These are phyloP conservation scores for Falco novaeseelandiae DNA, from an alignment of 2,797 vertebrate species.

Conservation along the genomic window DNA sequence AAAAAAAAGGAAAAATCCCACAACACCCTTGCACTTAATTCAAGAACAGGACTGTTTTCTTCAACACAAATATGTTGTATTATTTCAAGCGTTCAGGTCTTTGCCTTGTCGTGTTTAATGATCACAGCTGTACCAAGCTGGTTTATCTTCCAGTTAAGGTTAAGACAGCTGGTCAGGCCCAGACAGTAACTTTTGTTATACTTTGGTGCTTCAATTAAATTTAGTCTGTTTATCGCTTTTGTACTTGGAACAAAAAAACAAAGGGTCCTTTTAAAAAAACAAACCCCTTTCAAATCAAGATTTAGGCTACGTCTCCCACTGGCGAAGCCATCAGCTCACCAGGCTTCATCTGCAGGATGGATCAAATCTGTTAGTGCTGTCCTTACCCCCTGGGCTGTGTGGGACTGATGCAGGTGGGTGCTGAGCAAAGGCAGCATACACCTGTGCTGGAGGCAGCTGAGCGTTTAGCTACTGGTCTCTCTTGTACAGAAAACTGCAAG, in stretches of 20 bases:
- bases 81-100: constrained; percentile 21
- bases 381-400: not conserved
- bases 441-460: not conserved
- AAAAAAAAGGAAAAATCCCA: not conserved
- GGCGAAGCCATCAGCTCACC: not conserved
- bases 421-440: not conserved
- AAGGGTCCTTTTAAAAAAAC: not conserved
- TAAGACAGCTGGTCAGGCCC: constrained; percentile 42
- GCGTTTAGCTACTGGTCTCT: not conserved
- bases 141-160: constrained; percentile 59
- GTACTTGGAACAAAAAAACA: constrained; percentile 27
- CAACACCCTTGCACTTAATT: not conserved
- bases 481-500: not conserved
- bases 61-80: not conserved
- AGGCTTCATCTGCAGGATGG: not conserved
- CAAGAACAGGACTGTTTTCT: not conserved
- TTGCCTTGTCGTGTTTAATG: constrained; percentile 48
- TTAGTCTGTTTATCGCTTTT: constrained; percentile 62
- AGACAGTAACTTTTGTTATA: constrained; percentile 50
- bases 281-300: not conserved
- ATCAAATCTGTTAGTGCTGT: fast-evolving
- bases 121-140: constrained; percentile 45
- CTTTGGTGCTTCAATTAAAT: constrained; percentile 66
- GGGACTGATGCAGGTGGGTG: not conserved
- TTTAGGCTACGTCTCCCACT: not conserved